A percentile compares a stretch with the other conserved stretches of the same genome.
These are phyloP conservation scores for Napeogenes sylphis DNA, from an alignment of 2,888 invertebrate genomes.

Conservation along the genomic window DNA sequence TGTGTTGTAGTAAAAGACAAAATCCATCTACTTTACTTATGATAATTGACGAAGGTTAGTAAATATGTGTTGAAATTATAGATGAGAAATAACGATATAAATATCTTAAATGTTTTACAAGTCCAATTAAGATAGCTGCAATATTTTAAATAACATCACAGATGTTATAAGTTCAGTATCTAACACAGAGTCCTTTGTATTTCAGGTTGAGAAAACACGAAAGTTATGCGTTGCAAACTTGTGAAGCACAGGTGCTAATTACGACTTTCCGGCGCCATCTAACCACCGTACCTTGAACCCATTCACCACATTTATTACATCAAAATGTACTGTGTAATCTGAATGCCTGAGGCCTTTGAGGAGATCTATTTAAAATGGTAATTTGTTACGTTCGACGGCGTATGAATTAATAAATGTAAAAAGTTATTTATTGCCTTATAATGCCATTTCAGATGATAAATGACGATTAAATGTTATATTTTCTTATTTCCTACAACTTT, in stretches of 20 bases:
- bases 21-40: too few relatives aligned
- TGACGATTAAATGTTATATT: background rate
- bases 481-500: background rate
- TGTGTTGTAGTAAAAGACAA: too few relatives aligned
- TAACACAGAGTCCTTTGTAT: conserved; percentile 22
- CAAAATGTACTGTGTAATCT: conserved; percentile 11
- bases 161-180: conserved; percentile 19
- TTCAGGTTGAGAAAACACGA: conserved; percentile 30
- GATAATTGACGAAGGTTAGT: too few relatives aligned
- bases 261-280: conserved; percentile 43
- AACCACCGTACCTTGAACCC: conserved; percentile 39
- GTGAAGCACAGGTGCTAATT: conserved; percentile 63
- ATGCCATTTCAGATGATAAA: conserved; percentile 2
- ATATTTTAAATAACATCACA: conserved; percentile 9
- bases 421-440: conserved; percentile 5
- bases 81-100: too few relatives aligned
- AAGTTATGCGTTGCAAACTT: conserved; percentile 54
- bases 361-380: conserved; percentile 13
- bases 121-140: too few relatives aligned
- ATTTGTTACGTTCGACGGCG: background rate
- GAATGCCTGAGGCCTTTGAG: conserved; percentile 4
- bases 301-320: conserved; percentile 23
- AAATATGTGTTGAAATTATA: too few relatives aligned
- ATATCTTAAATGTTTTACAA: too few relatives aligned
- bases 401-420: conserved; percentile 1